Percentiles rank a stretch among this genome's conserved stretches.
Conservation (phyloP, 2,888 invertebrate genomes). For the Callimorpha dominula region DNA sequence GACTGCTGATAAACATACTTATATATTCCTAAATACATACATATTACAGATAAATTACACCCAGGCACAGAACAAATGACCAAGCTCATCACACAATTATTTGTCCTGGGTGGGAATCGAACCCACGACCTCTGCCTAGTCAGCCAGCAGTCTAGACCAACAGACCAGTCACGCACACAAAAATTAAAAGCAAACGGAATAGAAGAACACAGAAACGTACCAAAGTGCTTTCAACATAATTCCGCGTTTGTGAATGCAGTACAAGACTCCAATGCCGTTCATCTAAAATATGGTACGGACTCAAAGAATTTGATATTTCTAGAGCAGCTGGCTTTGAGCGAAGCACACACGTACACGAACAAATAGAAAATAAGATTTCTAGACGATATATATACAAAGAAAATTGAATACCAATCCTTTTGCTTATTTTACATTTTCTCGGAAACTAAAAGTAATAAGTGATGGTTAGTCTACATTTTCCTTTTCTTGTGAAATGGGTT, state of each 20-base stretch:
- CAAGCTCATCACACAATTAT: too few species aligned
- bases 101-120: too few species aligned
- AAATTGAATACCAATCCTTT: slow-evolving; percentile 41
- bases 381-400: slow-evolving; percentile 30
- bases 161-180: not conserved
- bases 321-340: slow-evolving; percentile 20
- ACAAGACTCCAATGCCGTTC: slow-evolving; percentile 28
- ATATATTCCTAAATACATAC: too few species aligned
- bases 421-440: slow-evolving; percentile 31
- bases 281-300: slow-evolving; percentile 28
- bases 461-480: slow-evolving; percentile 11
- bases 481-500: slow-evolving; percentile 8
- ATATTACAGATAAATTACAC: too few species aligned
- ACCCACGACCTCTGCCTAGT: too few species aligned
- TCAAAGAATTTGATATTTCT: slow-evolving; percentile 47
- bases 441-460: slow-evolving; percentile 12
- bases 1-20: too few species aligned
- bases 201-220: slow-evolving; percentile 9
- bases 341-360: slow-evolving; percentile 37
- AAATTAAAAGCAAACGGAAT: not conserved
- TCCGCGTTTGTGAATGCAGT: slow-evolving; percentile 37
- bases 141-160: too few species aligned
- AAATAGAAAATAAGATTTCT: slow-evolving; percentile 46
- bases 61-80: too few species aligned
- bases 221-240: slow-evolving; percentile 31